A percentile compares a stretch with the other conserved stretches of the same genome.
These are phyloP conservation scores for Erythrolamprus reginae DNA, from an alignment of 2,113 vertebrate species.

Conservation along the genomic window DNA sequence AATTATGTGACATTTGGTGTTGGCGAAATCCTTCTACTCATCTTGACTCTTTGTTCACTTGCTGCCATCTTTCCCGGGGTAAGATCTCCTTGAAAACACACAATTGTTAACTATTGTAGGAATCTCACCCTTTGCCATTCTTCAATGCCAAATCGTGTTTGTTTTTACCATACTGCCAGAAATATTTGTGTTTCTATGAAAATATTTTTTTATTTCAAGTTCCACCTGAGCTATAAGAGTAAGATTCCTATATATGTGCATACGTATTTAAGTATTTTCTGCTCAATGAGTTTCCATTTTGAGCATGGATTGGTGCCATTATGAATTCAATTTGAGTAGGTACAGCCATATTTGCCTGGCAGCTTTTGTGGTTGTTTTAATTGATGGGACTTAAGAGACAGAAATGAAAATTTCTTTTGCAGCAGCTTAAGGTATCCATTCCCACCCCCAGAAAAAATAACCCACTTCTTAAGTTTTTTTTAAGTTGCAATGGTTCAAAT, in stretches of 20 bases:
- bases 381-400: neutral
- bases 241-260: neutral
- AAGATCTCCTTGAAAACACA: neutral
- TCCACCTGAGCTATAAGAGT: neutral
- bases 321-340: neutral
- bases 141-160: neutral
- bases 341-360: neutral
- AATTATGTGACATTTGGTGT: slow-evolving; percentile 88
- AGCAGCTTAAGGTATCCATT: neutral
- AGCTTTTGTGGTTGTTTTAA: neutral
- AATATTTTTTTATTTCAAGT: neutral
- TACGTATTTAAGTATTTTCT: neutral
- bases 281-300: neutral
- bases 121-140: neutral
- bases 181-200: neutral
- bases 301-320: neutral
- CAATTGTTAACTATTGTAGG: neutral
- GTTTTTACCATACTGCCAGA: neutral
- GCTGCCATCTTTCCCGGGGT: slow-evolving; percentile 91
- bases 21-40: slow-evolving; percentile 82
- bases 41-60: slow-evolving; percentile 85
- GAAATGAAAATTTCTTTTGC: no score
- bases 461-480: neutral
- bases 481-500: neutral
- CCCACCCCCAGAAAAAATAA: neutral